Percentiles rank a stretch among this genome's conserved stretches.
phyloP scores from a whole-genome alignment of 1,140 invertebrate genomes.

The Euwallacea fornicatus region DNA sequence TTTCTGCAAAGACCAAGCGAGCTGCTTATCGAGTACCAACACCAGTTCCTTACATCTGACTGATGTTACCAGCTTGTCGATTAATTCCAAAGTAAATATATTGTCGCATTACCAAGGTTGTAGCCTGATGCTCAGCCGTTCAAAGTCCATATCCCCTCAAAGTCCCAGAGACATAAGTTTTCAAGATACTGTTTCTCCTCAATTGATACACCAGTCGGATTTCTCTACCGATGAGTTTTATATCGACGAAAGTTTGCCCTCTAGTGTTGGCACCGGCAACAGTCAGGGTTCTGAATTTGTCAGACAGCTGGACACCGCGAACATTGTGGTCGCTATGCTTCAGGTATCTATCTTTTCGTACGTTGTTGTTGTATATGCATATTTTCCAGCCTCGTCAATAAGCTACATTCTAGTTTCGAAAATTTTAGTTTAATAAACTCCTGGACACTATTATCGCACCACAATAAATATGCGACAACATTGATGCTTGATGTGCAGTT shows the following conservation, averaged over 20 bases:
- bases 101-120: conserved; percentile 25
- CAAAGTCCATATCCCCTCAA: conserved; percentile 49
- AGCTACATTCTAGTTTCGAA: conserved; percentile 3
- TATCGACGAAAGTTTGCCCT: conserved; percentile 80
- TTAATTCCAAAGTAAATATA: conserved; percentile 3
- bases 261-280: conserved; percentile 63
- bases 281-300: conserved; percentile 53
- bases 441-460: too few species aligned
- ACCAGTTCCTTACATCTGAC: conserved; percentile 32
- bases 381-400: too few species aligned
- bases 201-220: conserved; percentile 56
- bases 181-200: conserved; percentile 46
- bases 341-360: conserved; percentile 57
- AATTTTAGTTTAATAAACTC: too few species aligned
- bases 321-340: conserved; percentile 67
- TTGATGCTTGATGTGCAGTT: too few species aligned
- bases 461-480: too few species aligned
- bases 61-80: conserved; percentile 14
- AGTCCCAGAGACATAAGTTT: conserved; percentile 44
- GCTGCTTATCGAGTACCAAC: neutral
- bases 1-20: conserved; percentile 17
- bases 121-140: conserved; percentile 42
- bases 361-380: too few species aligned
- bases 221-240: conserved; percentile 81
- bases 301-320: conserved; percentile 59